Evolutionary conservation across 2,888 invertebrate genomes (phyloP), one percentile per base, ranked within the genome.

Genomic region (Drosophila cognata): DNA sequence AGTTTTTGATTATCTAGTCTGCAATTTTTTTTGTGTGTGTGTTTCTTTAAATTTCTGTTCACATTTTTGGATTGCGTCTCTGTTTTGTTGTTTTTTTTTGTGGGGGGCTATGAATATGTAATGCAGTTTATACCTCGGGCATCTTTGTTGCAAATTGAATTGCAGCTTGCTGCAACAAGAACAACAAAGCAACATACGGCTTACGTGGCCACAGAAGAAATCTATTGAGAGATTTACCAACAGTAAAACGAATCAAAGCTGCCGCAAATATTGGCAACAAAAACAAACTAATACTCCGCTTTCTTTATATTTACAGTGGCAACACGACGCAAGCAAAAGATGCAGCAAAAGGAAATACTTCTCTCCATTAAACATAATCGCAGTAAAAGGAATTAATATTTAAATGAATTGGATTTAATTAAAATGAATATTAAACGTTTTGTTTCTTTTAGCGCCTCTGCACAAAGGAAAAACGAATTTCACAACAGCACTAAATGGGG

Each of bases 61-160:
- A 52, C 63, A 60, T 70, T 62, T 52, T 59, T 53, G 7, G 29
- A 51, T 63, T 57, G 65, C 25, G 64, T 72, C 61, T 52, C 38
- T 53, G 53, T 62, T 52, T 61, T 55, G 35, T 63, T 57, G 29
- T 43, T 63, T 55, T 71, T 65, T 67, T 48, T 58, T 66, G 7
- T 4, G 25, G 8, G 7, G 58, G 67, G 65, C 69, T 72, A 67
- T 84, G 76, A 71, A 84, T 87, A 65, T 72, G 64, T 72, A 73
- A 78, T 79, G 82, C 84, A 60, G 58, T 59, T 61, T 38, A 38
- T 38, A 8, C 38, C 38, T 4, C 38, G 8, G 1, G 2, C 46
- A 25, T 67, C 86, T 85, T 85, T 85, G 90, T 83, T 77, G 81
- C 88, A 88, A 83, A 83, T 80, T 79, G 85, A 89, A 82, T 84